These are phyloP conservation scores for Cybosia mesomella DNA, from an alignment of 2,888 invertebrate genomes.

Conservation along the genomic window DNA sequence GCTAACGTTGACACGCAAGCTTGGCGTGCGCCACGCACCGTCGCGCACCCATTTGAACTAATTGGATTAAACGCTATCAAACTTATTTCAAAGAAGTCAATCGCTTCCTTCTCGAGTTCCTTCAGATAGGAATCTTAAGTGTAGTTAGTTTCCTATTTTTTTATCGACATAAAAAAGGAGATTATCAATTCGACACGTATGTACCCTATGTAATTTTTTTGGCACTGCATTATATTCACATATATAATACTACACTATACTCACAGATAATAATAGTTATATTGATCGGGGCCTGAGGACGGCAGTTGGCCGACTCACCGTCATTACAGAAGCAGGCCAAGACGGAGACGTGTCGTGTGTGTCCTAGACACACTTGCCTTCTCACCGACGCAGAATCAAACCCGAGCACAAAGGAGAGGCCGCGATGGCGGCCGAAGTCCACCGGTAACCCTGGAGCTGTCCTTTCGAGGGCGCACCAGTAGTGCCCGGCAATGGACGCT, in stretches of 20 bases:
- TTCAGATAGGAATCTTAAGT: conserved; percentile 14
- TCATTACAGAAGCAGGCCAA: no score
- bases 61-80: conserved; percentile 51
- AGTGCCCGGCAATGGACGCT: no score
- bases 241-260: background rate
- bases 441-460: no score
- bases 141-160: background rate
- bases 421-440: no score
- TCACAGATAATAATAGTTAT: no score
- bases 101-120: conserved; percentile 37
- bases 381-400: no score
- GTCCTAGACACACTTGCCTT: no score
- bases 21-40: conserved; percentile 51
- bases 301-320: no score
- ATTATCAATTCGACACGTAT: background rate
- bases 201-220: background rate
- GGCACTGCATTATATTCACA: background rate
- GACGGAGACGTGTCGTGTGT: no score
- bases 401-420: no score
- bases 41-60: conserved; percentile 41
- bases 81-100: conserved; percentile 41
- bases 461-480: no score
- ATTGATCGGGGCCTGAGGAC: no score
- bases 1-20: conserved; percentile 23
- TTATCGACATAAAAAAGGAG: background rate